phyloP scores from a whole-genome alignment of 2,113 vertebrate genomes.

The Physeter macrocephalus region DNA sequence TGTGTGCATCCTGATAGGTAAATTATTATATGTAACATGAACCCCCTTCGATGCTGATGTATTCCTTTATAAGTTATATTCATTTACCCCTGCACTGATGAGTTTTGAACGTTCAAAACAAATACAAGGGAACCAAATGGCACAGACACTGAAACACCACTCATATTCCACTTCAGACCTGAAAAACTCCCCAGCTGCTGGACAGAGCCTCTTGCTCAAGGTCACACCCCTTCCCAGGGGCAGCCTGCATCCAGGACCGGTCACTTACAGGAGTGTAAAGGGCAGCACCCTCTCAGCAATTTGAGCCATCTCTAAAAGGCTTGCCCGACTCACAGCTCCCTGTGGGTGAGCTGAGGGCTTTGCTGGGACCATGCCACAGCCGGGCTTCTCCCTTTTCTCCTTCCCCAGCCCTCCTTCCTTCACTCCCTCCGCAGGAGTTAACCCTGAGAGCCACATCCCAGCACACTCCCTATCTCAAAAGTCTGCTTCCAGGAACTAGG shows the following conservation, averaged over 20 bases:
- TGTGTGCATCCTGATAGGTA: neutral
- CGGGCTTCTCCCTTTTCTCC: neutral
- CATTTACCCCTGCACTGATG: neutral
- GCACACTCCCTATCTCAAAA: neutral
- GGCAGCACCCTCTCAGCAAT: no score
- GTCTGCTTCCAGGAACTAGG: neutral
- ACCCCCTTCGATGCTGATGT: neutral
- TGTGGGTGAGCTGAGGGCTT: neutral
- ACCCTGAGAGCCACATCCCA: neutral
- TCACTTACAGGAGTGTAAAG: neutral
- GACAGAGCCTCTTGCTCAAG: neutral
- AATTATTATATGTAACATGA: neutral
- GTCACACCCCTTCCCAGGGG: neutral
- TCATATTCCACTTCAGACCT: neutral
- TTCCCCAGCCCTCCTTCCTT: neutral
- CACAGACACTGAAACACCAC: neutral
- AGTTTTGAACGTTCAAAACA: constrained; percentile 18
- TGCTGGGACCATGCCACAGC: neutral
- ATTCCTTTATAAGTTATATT: neutral
- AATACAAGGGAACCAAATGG: neutral
- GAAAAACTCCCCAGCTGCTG: neutral
- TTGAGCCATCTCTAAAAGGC: neutral
- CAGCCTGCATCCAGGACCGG: neutral
- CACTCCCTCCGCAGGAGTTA: neutral
- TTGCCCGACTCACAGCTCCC: neutral